Evolutionary conservation across 2,888 invertebrate genomes (phyloP), one percentile per base, ranked within the genome.

Genomic region (Podabrus alpinus): DNA sequence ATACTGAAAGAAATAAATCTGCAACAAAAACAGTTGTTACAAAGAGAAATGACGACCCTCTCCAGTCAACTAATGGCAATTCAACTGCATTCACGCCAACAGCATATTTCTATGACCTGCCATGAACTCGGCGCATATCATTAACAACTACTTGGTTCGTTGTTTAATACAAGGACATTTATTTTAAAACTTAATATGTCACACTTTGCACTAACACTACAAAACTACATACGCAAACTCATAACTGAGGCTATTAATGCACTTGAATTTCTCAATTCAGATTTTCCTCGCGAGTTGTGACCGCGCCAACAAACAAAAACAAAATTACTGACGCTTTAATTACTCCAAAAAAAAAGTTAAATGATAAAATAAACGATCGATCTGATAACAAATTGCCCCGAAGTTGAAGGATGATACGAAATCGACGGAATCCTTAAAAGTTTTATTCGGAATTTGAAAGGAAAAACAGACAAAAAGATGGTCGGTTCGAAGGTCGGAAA

Each of bases 111-210:
- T 69, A 73, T 80, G 80, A 81, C 80, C 81, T 79, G 80, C 81
- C 80, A 73, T 81, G 81, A 81, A 81, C 81, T 76, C 74, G 64
- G 68, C 64, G 66, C 71, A 75, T 70, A 73, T 71, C 68, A 71
- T 71, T 77, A 73, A 73, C 75, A 61, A 75, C 75, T 70, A 72
- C 69, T 75, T 75, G 70, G 69, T 76, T 76, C 79, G 79, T 79
- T 79, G 79, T 79, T 79, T 79, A 77, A 80, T 73, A 78, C 80
- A 80, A 80, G 80, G 80, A 80, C 80, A 79, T 78, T 78, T 80
- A 80, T 79, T 79, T 80, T 78, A 79, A 79, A 72, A 78, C 73
- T 59, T 64, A 61, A 70, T 66, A 21, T 59, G 67, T 69, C 19
- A 24, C 29, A 29, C 64, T 68, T 68, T 74, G 19, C 21, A 68